Evolutionary conservation across 2,888 invertebrate genomes (phyloP), one percentile per base, ranked within the genome.

Genomic region (Galeruca laticollis): DNA sequence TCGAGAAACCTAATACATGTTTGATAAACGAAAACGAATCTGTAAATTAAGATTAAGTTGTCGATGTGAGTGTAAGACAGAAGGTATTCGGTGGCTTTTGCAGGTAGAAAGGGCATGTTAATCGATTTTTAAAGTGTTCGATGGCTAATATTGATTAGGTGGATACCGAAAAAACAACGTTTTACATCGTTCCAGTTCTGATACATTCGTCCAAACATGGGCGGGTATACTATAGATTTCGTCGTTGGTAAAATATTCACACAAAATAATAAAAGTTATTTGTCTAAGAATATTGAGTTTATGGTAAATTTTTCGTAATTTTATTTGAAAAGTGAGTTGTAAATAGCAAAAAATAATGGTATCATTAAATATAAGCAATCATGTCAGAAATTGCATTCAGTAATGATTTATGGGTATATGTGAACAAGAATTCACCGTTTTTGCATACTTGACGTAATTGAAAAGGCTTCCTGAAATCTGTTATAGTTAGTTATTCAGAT

Each of bases 81-180:
- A 79, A 81, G 82, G 79, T 78, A 73, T 75, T 73, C 78, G 79
- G 70, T 54, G 57, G 60, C 62, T 68, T 26, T 26, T 40, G 66
- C 81, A 82, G 81, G 81, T 82, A 82, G 75, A 78, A 77, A 75
- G 75, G 70, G 69, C 65, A 75, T 35, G n/a, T 71, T 81, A 81
- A 82, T 82, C 82, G 80, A 80, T 81, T 79, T 76, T 77, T 76
- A 80, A 80, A 80, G 79, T 82, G 80, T 81, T 82, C 81, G 81
- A 82, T 81, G 80, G 76, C 73, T 76, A 78, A 78, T 80, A 79
- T 79, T 72, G 80, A 81, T 82, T 81, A 80, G 79, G 56, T 63
- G 71, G 73, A 63, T 71, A 74, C 75, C 76, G 73, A 74, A 76
- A 76, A 78, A 80, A 80, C 75, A 73, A 65, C 75, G 76, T 75